Percentiles rank a stretch among this genome's conserved stretches.
Evolutionary conservation across 2,888 invertebrate genomes (phyloP).

Genomic region (Thecophora atra): DNA sequence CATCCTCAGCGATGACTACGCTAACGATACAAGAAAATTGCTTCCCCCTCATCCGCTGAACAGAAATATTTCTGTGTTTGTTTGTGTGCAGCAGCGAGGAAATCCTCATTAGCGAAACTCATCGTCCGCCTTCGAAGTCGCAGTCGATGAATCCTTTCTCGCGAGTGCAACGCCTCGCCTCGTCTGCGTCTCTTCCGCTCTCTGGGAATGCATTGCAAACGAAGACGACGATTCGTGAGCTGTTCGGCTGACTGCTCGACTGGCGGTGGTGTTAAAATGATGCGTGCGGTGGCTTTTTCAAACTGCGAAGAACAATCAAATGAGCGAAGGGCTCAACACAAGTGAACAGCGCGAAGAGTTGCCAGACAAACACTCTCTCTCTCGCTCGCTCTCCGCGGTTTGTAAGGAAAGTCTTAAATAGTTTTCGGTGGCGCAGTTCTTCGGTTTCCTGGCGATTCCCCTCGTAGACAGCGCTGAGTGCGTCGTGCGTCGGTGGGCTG

Average conservation of each 20-base stretch:
- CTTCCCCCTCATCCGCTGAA: neutral
- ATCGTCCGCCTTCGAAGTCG: neutral
- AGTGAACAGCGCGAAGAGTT: neutral
- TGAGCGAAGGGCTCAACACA: neutral
- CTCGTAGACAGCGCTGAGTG: neutral
- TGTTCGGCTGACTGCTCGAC: neutral
- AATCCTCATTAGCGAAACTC: conserved; percentile 23
- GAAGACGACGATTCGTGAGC: neutral
- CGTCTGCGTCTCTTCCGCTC: conserved; percentile 35
- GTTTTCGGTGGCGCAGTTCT: conserved; percentile 13
- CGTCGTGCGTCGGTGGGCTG: neutral
- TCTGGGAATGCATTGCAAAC: conserved; percentile 19
- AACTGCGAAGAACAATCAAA: neutral
- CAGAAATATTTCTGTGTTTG: neutral
- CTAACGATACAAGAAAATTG: neutral
- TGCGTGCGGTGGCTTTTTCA: conserved; percentile 21
- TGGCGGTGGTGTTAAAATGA: conserved; percentile 21
- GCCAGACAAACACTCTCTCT: neutral
- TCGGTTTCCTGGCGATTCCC: conserved; percentile 1
- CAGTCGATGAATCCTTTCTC: conserved; percentile 1
- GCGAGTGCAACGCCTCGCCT: neutral
- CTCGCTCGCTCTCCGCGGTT: neutral
- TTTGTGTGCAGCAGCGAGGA: conserved; percentile 14
- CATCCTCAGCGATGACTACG: neutral
- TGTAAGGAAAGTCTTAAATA: conserved; percentile 18